A percentile compares a stretch with the other conserved stretches of the same genome.
Conservation (phyloP, 2,113 vertebrate species). For the Ptilorrhoa leucosticta region DNA sequence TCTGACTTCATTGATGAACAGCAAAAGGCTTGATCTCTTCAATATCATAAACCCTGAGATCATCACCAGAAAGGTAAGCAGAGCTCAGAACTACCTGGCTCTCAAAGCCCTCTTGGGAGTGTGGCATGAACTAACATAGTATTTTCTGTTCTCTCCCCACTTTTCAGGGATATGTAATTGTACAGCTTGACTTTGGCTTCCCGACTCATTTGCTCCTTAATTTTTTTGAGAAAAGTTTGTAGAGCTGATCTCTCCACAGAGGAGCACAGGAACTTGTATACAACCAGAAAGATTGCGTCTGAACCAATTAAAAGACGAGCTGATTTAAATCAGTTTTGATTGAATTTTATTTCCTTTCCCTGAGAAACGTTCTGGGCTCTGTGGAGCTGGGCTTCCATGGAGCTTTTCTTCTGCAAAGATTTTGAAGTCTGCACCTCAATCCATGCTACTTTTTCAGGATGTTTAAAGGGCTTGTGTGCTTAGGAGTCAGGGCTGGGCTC, state of each 20-base stretch:
- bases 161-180: conserved; percentile 75
- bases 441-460: accelerated
- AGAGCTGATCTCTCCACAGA: conserved; percentile 18
- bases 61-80: conserved; percentile 68
- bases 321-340: neutral
- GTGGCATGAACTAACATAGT: neutral
- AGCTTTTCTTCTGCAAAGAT: neutral
- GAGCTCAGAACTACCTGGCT: neutral
- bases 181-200: conserved; percentile 84
- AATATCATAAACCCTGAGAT: conserved; percentile 79
- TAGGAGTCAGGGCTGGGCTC: neutral
- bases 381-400: neutral
- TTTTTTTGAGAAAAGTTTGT: conserved; percentile 74
- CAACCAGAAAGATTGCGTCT: neutral
- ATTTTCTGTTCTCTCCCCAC: neutral
- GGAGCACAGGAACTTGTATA: neutral
- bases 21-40: conserved; percentile 76
- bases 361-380: neutral
- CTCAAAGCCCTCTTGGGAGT: neutral
- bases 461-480: neutral
- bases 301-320: neutral
- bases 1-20: conserved; percentile 78
- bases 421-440: neutral
- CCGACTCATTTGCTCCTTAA: conserved; percentile 80
- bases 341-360: neutral